A percentile compares a stretch with the other conserved stretches of the same genome.
phyloP scores from a whole-genome alignment of 2,797 vertebrate genomes.

The Pterois miles region DNA sequence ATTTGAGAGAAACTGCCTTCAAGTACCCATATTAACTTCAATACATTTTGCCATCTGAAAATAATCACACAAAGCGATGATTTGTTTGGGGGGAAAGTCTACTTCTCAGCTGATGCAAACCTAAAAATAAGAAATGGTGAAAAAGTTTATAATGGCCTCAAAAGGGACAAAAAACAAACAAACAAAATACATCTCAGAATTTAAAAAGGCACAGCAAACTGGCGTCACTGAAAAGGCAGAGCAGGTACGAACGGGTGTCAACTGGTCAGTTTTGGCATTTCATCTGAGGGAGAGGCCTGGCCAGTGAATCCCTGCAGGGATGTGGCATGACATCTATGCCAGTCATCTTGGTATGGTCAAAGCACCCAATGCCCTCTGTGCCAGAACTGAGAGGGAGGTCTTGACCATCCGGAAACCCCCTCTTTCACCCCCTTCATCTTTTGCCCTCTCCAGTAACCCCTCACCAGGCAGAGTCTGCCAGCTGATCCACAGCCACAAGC shows the following conservation, averaged over 20 bases:
- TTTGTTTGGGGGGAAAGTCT: constrained; percentile 57
- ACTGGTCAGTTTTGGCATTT: constrained; percentile 63
- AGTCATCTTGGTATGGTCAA: constrained; percentile 53
- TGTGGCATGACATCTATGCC: constrained; percentile 58
- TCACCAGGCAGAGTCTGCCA: constrained; percentile 60
- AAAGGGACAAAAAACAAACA: constrained; percentile 39
- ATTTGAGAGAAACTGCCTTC: constrained; percentile 74
- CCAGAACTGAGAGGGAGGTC: constrained; percentile 63
- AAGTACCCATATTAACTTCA: constrained; percentile 73
- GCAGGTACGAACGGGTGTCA: constrained; percentile 40
- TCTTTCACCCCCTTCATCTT: constrained; percentile 23
- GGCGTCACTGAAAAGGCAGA: constrained; percentile 28
- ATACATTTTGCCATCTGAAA: constrained; percentile 69
- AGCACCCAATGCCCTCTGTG: constrained; percentile 63
- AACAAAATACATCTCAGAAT: constrained; percentile 15
- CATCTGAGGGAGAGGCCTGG: constrained; percentile 66
- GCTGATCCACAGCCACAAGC: constrained; percentile 63
- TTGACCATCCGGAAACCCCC: constrained; percentile 65
- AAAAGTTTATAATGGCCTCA: constrained; percentile 41
- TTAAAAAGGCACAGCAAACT: constrained; percentile 14
- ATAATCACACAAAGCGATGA: constrained; percentile 62
- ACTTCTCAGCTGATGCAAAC: constrained; percentile 38
- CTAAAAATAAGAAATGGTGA: constrained; percentile 36
- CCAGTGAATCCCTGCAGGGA: constrained; percentile 61
- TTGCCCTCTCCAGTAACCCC: constrained; percentile 51